These are phyloP conservation scores for Rhabdornis inornatus DNA, from an alignment of 2,113 vertebrate genomes.

Conservation along the genomic window DNA sequence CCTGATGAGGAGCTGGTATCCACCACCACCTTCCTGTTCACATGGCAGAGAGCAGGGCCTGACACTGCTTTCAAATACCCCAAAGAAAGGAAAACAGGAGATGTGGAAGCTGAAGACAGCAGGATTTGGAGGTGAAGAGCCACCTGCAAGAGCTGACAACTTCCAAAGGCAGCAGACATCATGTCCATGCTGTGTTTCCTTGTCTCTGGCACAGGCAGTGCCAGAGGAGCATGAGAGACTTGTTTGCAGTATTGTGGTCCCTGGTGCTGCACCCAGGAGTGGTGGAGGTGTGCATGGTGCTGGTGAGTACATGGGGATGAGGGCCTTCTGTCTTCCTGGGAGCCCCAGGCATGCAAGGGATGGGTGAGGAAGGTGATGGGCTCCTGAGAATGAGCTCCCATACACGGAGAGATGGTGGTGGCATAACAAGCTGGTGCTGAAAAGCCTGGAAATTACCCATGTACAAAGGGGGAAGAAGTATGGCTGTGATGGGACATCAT, in stretches of 20 bases:
- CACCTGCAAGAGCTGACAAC: background rate
- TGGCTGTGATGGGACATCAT: background rate
- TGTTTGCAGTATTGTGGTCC: accelerated
- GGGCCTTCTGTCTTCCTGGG: background rate
- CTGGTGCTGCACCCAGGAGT: background rate
- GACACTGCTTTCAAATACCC: background rate
- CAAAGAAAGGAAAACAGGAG: background rate
- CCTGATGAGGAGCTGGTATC: accelerated
- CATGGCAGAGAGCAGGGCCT: background rate
- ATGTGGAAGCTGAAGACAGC: background rate
- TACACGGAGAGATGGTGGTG: background rate
- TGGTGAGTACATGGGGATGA: background rate
- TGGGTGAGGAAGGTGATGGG: background rate
- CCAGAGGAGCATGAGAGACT: background rate
- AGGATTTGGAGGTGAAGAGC: background rate
- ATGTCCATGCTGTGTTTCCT: background rate
- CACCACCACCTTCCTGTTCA: background rate
- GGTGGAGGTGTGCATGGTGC: background rate
- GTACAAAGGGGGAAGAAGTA: background rate
- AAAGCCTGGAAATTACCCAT: accelerated
- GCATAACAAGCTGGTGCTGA: background rate
- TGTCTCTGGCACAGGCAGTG: background rate
- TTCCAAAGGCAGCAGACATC: background rate
- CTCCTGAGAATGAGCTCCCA: background rate
- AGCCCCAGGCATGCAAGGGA: accelerated